A percentile compares a stretch with the other conserved stretches of the same genome.
Conservation (phyloP, 2,888 invertebrate genomes). For the Thysanoteuthis rhombus region DNA sequence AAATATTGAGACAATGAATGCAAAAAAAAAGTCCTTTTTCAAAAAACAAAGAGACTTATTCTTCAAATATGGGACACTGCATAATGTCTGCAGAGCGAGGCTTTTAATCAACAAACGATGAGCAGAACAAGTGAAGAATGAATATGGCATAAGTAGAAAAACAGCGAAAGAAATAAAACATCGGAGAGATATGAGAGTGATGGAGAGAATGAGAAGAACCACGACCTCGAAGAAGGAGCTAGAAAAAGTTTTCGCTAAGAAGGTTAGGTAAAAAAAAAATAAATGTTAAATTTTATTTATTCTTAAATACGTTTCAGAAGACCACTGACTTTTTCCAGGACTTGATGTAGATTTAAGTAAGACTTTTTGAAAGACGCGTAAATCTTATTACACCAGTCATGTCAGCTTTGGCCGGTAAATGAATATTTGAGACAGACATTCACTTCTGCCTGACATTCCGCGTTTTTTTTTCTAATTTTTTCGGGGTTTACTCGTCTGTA, state of each 20-base stretch:
- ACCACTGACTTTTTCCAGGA: not conserved
- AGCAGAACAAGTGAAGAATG: too few relatives aligned
- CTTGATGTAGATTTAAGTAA: not conserved
- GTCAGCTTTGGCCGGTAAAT: not conserved
- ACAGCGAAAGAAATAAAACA: too few relatives aligned
- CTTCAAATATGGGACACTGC: too few relatives aligned
- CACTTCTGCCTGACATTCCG: not conserved
- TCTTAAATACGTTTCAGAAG: not conserved
- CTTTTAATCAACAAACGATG: too few relatives aligned
- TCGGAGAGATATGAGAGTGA: too few relatives aligned
- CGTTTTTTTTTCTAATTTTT: not conserved
- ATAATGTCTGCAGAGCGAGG: too few relatives aligned
- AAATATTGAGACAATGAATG: too few relatives aligned
- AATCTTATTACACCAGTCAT: not conserved
- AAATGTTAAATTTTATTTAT: not conserved
- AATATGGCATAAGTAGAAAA: too few relatives aligned
- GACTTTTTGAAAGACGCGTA: not conserved
- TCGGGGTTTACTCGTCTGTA: not conserved
- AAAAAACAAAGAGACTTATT: too few relatives aligned
- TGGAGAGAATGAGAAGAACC: not conserved
- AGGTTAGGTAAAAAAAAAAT: not conserved
- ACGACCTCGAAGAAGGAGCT: not conserved
- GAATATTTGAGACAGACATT: not conserved
- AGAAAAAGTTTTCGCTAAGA: not conserved
- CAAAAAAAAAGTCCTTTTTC: too few relatives aligned